Evolutionary conservation across 2,888 invertebrate species (phyloP).

Genomic region (Luperina testacea): DNA sequence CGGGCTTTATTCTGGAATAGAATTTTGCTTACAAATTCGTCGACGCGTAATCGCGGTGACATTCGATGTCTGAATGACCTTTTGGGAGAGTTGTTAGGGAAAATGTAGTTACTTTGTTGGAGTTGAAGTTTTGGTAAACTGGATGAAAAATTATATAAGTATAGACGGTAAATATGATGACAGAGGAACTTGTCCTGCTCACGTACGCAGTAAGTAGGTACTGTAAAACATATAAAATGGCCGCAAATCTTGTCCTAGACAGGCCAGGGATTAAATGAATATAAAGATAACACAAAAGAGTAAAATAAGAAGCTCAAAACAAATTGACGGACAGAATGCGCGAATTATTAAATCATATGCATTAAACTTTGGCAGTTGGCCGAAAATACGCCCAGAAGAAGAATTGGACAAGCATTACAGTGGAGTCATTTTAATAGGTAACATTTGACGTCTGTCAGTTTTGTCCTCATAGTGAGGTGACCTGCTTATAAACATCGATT

Average conservation of each 20-base stretch:
- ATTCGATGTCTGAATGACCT: constrained; percentile 55
- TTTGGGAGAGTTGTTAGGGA: constrained; percentile 21
- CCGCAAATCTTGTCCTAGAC: background rate
- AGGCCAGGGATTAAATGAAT: background rate
- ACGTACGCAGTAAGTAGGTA: background rate
- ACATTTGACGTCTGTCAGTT: too few species aligned
- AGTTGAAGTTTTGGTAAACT: background rate
- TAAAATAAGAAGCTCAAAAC: background rate
- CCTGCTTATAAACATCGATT: too few species aligned
- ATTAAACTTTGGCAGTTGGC: constrained; percentile 32
- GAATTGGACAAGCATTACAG: constrained; percentile 1
- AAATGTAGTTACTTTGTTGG: background rate
- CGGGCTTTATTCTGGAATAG: constrained; percentile 65
- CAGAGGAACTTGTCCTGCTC: background rate
- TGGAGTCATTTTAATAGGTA: too few species aligned
- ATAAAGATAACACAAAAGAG: background rate
- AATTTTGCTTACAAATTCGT: constrained; percentile 52
- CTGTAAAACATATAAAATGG: too few species aligned
- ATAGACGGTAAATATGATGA: background rate
- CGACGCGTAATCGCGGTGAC: constrained; percentile 51
- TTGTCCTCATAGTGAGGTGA: too few species aligned
- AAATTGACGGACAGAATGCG: background rate
- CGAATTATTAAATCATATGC: constrained; percentile 15
- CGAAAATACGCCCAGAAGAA: background rate
- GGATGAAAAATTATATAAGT: background rate